phyloP scores from a whole-genome alignment of 2,888 invertebrate genomes.

The Drosophila atroscutellata region DNA sequence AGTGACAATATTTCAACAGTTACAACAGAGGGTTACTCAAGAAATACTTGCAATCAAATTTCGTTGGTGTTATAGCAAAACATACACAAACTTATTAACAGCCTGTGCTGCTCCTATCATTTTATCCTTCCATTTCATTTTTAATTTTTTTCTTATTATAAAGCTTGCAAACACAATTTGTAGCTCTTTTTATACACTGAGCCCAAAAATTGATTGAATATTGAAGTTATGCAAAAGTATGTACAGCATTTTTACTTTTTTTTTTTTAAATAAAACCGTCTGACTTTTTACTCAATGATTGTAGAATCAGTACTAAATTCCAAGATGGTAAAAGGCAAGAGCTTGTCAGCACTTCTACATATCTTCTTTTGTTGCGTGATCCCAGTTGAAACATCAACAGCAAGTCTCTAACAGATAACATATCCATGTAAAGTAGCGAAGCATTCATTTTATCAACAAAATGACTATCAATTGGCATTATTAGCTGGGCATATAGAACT shows the following conservation, averaged over 20 bases:
- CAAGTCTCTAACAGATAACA: constrained; percentile 20
- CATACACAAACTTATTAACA: neutral
- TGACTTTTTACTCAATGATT: neutral
- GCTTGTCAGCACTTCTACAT: constrained; percentile 44
- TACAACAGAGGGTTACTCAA: constrained; percentile 33
- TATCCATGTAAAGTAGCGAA: neutral
- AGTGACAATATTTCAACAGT: constrained; percentile 51
- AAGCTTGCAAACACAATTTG: too few relatives aligned
- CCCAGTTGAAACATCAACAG: constrained; percentile 36
- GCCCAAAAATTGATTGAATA: too few relatives aligned
- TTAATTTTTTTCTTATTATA: neutral
- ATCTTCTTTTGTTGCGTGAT: constrained; percentile 38
- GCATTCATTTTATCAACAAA: neutral
- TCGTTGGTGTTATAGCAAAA: neutral
- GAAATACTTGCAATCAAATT: constrained; percentile 7
- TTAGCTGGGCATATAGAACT: neutral
- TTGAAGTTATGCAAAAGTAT: too few relatives aligned
- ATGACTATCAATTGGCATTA: neutral
- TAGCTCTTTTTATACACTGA: too few relatives aligned
- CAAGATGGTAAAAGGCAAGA: constrained; percentile 6
- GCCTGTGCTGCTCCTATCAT: neutral
- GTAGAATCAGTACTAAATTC: neutral
- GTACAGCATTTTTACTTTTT: neutral
- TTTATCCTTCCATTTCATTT: neutral
- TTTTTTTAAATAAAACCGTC: too few relatives aligned